Evolutionary conservation across 2,113 vertebrate genomes (phyloP).

Genomic region (Chaetodon trifascialis): DNA sequence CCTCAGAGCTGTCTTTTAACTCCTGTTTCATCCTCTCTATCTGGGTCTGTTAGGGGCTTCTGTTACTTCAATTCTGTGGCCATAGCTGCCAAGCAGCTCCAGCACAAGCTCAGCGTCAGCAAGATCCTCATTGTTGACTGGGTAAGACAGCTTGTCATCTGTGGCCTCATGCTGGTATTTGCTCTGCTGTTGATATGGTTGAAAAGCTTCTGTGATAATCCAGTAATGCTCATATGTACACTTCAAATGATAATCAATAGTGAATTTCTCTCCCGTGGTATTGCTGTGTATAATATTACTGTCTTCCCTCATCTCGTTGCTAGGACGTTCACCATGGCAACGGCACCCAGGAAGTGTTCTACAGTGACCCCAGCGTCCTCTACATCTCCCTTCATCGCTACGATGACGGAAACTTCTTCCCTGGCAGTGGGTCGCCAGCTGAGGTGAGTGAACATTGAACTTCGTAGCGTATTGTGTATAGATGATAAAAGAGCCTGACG

Average conservation of each 20-base stretch:
- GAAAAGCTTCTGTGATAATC: background rate
- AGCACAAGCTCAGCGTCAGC: slow-evolving; percentile 87
- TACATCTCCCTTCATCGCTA: slow-evolving; percentile 95
- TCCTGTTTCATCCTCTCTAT: background rate
- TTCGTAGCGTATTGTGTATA: background rate
- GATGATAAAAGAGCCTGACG: background rate
- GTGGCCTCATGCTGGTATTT: background rate
- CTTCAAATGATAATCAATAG: background rate
- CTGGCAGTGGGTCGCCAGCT: slow-evolving; percentile 90
- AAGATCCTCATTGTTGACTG: slow-evolving; percentile 97
- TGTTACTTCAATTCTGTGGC: slow-evolving; percentile 97
- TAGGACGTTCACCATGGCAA: slow-evolving; percentile 97
- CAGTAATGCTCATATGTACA: background rate
- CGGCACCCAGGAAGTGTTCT: slow-evolving; percentile 94
- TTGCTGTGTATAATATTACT: background rate
- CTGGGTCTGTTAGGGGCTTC: slow-evolving; percentile 86
- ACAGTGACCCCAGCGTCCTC: slow-evolving; percentile 90
- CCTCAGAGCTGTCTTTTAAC: background rate
- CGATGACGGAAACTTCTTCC: slow-evolving; percentile 94
- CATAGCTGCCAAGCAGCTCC: slow-evolving; percentile 90
- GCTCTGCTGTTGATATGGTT: background rate
- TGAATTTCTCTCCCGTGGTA: background rate
- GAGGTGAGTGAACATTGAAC: slow-evolving; percentile 83
- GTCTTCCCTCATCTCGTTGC: background rate
- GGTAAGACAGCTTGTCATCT: slow-evolving; percentile 82